Base-by-base conservation (phyloP, 1,140 invertebrate genomes). In the Polypedilum pembai region DNA sequence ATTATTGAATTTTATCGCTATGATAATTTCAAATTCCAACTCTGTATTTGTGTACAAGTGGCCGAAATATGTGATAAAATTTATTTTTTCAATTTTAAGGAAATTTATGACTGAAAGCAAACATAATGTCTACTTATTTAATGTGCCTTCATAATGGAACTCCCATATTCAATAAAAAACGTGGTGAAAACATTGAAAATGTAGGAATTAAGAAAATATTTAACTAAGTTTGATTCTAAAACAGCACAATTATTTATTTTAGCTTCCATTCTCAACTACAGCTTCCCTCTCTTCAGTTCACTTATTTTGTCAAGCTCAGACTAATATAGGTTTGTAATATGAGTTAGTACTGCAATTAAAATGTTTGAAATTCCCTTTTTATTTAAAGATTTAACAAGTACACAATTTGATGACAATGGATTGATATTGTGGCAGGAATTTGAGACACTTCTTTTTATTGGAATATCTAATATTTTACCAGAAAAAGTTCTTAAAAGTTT, bases 251-350 rank as follows among this genome's bases (percentile, higher is more conserved):
- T 76, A 33, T 76, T 18, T 8, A 73, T 86, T 85, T 21, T 78
- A 93, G 91, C 83, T 93, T 75, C 88, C 90, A 7, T 93, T 92
- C 82, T 90, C 91, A 21, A 86, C 90, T 73, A 87, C 92, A 75
- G 92, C 91, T n/a, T 91, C 91, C 1, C 78, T 94, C 20, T 93
- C 93, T 85, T 91, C 91, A 7, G 88, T 93, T n/a, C 91, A 93
- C 76, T 91, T 94, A 87, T 94, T 92, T 83, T 86, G 90, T 0
- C 90, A 90, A 79, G 88, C 88, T 3, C 88, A 91, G 74, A 86
- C 87, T 56, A 85, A 91, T 56, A 33, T 33, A 3, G 24, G 24
- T 33, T 3, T 33, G 5, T 33, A 33, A 33, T 33, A 3, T 33
- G 1, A 33, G 24, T 33, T 33, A 33, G 24, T 5, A 33, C 5